Percentiles rank a stretch among this genome's conserved stretches.
phyloP scores from a whole-genome alignment of 2,113 vertebrate species.

The Aviceda subcristata region DNA sequence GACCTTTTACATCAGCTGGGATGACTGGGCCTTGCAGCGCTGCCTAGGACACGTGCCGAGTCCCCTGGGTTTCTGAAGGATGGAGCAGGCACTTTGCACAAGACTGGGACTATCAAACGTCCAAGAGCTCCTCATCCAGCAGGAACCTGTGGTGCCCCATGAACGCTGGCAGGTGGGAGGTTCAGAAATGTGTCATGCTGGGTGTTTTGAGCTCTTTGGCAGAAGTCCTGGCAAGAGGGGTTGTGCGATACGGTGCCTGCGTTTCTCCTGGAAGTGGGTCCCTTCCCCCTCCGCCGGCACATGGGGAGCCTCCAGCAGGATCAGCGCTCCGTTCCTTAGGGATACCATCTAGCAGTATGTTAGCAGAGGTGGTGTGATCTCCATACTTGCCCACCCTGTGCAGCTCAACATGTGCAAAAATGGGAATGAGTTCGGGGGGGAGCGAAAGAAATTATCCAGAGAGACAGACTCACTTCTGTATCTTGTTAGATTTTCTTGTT shows the following conservation, averaged over 20 bases:
- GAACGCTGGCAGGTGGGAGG: neutral
- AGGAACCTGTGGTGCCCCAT: neutral
- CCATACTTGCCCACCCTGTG: neutral
- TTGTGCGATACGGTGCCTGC: rapidly evolving
- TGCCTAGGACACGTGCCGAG: rapidly evolving
- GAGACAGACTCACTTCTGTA: neutral
- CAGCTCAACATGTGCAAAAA: neutral
- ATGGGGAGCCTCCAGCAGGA: neutral
- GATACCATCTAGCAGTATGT: neutral
- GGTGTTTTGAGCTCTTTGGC: neutral
- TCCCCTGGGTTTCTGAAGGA: neutral
- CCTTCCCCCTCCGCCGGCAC: neutral
- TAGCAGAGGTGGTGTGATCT: neutral
- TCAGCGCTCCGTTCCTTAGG: neutral
- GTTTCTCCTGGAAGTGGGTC: neutral
- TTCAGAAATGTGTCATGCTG: neutral
- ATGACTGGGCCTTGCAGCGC: neutral
- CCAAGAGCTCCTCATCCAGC: neutral
- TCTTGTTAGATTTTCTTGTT: neutral
- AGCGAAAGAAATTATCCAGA: neutral
- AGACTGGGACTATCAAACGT: neutral
- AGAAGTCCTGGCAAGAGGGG: neutral
- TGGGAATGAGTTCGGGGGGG: neutral
- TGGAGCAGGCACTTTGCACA: neutral
- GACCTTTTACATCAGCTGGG: neutral